phyloP scores from a whole-genome alignment of 2,888 invertebrate genomes.

The Metopia argyrocephala region DNA sequence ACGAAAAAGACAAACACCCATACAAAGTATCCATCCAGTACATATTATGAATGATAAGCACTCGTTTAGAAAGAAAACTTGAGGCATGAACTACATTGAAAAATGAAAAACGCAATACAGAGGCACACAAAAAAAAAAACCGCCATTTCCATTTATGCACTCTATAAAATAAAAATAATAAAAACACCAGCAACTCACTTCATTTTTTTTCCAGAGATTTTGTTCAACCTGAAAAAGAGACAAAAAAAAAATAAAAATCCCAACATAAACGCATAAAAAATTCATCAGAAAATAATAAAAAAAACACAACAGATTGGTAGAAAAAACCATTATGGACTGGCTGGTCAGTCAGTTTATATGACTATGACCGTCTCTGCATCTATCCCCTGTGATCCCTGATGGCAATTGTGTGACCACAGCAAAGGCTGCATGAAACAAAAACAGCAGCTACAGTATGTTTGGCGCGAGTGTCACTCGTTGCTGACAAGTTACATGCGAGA shows the following conservation, averaged over 20 bases:
- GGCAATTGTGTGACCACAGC: constrained; percentile 26
- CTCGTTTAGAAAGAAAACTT: constrained; percentile 54
- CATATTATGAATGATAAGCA: constrained; percentile 61
- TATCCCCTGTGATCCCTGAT: constrained; percentile 34
- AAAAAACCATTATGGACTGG: constrained; percentile 37
- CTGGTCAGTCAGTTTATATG: constrained; percentile 41
- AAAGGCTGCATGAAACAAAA: neutral
- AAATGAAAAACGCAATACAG: constrained; percentile 3
- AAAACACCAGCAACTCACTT: too few species aligned
- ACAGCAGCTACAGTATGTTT: constrained; percentile 60
- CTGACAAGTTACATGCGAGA: constrained; percentile 78
- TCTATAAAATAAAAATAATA: too few species aligned
- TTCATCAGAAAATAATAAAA: constrained; percentile 19
- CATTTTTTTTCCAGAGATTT: neutral
- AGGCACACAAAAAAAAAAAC: constrained; percentile 28
- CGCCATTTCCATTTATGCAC: too few species aligned
- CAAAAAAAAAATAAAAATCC: constrained; percentile 25
- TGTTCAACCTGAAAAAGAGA: constrained; percentile 16
- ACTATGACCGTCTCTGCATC: neutral
- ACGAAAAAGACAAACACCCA: neutral
- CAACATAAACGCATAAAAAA: constrained; percentile 49
- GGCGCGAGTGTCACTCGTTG: constrained; percentile 71
- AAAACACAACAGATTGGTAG: constrained; percentile 43
- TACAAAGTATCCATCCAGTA: constrained; percentile 16
- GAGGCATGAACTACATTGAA: constrained; percentile 53